These are phyloP conservation scores for Limnephilus lunatus DNA, from an alignment of 2,888 invertebrate genomes.

Conservation along the genomic window DNA sequence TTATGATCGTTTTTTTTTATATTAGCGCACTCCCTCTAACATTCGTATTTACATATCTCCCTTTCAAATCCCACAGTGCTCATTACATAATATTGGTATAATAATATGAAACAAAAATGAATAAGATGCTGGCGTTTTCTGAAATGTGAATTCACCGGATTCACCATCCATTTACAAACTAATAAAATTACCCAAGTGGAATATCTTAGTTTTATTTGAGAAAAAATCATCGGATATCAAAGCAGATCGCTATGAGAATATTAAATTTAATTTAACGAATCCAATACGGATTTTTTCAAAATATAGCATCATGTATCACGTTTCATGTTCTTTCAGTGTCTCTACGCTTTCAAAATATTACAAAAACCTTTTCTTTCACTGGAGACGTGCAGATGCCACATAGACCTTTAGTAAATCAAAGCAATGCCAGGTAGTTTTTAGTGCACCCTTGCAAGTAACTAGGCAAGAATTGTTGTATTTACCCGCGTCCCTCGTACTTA, in stretches of 20 bases:
- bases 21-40: too few species aligned
- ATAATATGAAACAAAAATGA: too few species aligned
- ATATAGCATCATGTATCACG: neutral
- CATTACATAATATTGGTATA: too few species aligned
- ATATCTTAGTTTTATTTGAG: neutral
- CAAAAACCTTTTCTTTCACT: conserved; percentile 33
- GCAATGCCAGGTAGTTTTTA: conserved; percentile 64
- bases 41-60: too few species aligned
- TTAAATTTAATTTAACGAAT: neutral
- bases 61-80: too few species aligned
- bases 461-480: conserved; percentile 51
- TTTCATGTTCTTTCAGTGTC: neutral
- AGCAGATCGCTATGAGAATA: conserved; percentile 6
- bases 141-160: neutral
- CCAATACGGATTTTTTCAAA: conserved; percentile 11
- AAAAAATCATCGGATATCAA: neutral
- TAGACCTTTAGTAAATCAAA: conserved; percentile 46
- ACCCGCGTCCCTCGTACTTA: conserved; percentile 30
- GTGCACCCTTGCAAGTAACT: conserved; percentile 55
- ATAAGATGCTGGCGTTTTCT: neutral
- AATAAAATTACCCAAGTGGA: neutral
- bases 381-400: conserved; percentile 54
- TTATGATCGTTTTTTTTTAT: too few species aligned
- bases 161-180: neutral
- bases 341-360: conserved; percentile 5